Conservation (phyloP, 2,113 vertebrate genomes). For the Dromiciops gliroides region DNA sequence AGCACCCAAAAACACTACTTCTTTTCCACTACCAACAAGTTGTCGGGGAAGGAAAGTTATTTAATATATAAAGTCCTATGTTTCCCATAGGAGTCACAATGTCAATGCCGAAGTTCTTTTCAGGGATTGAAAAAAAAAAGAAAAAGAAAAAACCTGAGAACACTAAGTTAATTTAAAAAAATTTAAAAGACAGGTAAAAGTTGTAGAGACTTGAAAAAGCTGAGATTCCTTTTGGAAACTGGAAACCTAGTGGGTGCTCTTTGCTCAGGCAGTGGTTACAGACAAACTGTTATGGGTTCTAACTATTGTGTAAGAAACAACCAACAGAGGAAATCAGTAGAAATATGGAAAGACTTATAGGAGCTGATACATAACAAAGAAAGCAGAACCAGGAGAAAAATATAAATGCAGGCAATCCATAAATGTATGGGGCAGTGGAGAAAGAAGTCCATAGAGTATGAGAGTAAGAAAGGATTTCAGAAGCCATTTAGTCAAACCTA, state of each 20-base stretch:
- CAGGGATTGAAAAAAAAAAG: slow-evolving; percentile 14
- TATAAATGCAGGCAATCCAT: neutral
- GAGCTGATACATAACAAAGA: neutral
- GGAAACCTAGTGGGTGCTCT: neutral
- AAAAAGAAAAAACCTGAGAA: neutral
- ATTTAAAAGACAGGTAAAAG: slow-evolving; percentile 12
- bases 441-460: neutral
- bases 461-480: neutral
- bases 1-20: slow-evolving; percentile 14
- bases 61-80: slow-evolving; percentile 71
- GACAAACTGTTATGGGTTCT: neutral
- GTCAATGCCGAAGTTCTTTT: slow-evolving; percentile 39
- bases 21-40: slow-evolving; percentile 29
- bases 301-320: neutral
- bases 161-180: neutral
- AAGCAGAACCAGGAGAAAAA: neutral
- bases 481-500: neutral
- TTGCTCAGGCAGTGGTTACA: neutral
- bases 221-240: neutral
- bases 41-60: slow-evolving; percentile 69
- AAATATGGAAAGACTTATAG: neutral
- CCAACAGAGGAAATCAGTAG: neutral
- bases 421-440: neutral
- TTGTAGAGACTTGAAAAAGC: neutral
- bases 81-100: slow-evolving; percentile 44